A percentile compares a stretch with the other conserved stretches of the same genome.
Evolutionary conservation across 2,888 invertebrate genomes (phyloP).

Genomic region (Aphidius colemani): DNA sequence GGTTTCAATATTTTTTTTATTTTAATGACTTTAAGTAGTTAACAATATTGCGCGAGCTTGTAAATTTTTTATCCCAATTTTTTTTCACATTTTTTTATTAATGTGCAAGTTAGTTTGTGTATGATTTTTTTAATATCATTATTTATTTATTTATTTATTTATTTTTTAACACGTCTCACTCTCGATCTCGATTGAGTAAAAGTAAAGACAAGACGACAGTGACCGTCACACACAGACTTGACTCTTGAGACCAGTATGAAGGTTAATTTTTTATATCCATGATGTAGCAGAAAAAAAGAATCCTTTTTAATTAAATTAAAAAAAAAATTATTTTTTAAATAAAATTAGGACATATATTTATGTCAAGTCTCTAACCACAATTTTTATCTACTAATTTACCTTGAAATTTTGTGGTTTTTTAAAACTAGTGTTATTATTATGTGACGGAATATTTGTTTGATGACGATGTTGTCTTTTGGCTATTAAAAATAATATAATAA

Average conservation of each 20-base stretch:
- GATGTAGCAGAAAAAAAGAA: not conserved
- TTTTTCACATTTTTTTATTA: not conserved
- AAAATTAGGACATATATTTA: too few species aligned
- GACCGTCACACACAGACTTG: slow-evolving; percentile 22
- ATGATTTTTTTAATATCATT: slow-evolving; percentile 2
- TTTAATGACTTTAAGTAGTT: too few species aligned
- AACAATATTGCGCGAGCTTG: too few species aligned
- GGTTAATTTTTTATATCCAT: not conserved
- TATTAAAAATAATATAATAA: too few species aligned
- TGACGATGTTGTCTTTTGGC: too few species aligned
- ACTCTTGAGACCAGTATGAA: not conserved
- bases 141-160: slow-evolving; percentile 23
- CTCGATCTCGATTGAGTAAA: slow-evolving; percentile 46
- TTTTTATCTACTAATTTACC: too few species aligned
- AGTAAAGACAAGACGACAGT: slow-evolving; percentile 27
- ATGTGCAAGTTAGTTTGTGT: slow-evolving; percentile 9
- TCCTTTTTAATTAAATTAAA: not conserved
- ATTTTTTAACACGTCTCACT: slow-evolving; percentile 39
- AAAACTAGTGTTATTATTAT: too few species aligned
- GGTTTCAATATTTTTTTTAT: too few species aligned
- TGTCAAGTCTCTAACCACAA: too few species aligned
- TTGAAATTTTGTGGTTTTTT: too few species aligned
- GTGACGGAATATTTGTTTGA: too few species aligned
- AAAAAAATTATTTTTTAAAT: not conserved
- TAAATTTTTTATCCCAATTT: too few species aligned